These are phyloP conservation scores for Osmerus eperlanus DNA, from an alignment of 2,113 vertebrate species.

Conservation along the genomic window DNA sequence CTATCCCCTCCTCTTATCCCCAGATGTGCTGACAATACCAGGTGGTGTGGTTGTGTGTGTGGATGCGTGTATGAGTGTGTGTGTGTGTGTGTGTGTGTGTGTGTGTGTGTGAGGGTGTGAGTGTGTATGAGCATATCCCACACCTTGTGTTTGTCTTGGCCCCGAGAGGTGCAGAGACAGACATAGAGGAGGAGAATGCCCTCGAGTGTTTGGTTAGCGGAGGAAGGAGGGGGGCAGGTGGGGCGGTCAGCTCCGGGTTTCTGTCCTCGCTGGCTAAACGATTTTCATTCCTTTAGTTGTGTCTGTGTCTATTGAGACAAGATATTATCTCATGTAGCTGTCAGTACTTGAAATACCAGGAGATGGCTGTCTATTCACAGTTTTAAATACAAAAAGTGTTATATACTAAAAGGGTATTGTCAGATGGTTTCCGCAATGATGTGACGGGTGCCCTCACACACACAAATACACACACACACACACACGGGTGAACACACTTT, in stretches of 20 bases:
- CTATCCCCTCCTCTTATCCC: not conserved
- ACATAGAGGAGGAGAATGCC: not conserved
- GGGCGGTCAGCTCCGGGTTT: conserved; percentile 23
- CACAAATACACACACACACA: conserved; percentile 8
- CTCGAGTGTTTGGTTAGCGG: not conserved
- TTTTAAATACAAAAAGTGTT: too few relatives aligned
- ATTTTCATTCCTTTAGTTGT: conserved; percentile 62
- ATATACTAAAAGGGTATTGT: too few relatives aligned
- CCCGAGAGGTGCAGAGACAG: not conserved
- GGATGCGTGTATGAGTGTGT: not conserved
- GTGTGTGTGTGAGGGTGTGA: conserved; percentile 12
- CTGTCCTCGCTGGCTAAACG: conserved; percentile 54
- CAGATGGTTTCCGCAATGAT: too few relatives aligned
- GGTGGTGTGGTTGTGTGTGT: not conserved
- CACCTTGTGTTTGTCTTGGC: conserved; percentile 9
- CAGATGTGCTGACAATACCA: not conserved
- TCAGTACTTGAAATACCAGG: conserved; percentile 28
- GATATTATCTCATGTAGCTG: conserved; percentile 47
- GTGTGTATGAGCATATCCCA: conserved; percentile 5
- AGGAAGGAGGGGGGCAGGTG: not conserved
- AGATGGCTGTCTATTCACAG: conserved; percentile 1
- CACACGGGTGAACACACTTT: not conserved
- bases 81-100: not conserved
- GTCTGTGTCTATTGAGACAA: conserved; percentile 57
- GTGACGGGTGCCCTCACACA: not conserved